Evolutionary conservation across 2,113 vertebrate genomes (phyloP), one percentile per base, ranked within the genome.

Genomic region (Pseudorhombus dupliciocellatus): DNA sequence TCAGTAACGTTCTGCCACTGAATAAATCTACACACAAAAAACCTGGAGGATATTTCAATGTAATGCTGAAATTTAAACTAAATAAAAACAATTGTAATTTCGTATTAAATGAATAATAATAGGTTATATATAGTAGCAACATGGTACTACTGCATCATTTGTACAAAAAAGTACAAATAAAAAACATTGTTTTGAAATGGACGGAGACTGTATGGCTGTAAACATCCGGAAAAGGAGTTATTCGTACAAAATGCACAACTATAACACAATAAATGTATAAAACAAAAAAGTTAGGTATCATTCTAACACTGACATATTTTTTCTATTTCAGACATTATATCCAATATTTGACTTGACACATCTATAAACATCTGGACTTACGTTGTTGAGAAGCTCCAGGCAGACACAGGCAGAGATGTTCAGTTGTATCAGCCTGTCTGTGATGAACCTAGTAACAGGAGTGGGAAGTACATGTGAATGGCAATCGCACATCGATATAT

Each of bases 401-500:
- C 63, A 73, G 79, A 73, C 50, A 42, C 25, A 4, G n/a, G n/a
- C 30, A 22, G 66, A 31, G 53, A 8, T 10, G 77, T 52, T 77
- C 58, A 66, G 14, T 69, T 71, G 61, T 65, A 55, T 53, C 56
- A 28, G 65, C 62, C 31, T 67, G 21, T 58, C 20, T 42, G 71
- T 52, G 63, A 75, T 59, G 54, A 14, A 48, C 59, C 37, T 60
- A 83, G 78, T 81, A 70, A 70, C 16, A 80, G 57, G 70, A 70
- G 37, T 44, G 57, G 50, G 73, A 40, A 53, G 34, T 64, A 71
- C 60, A 77, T 79, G 70, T 58, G 56, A 66, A 69, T 60, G 37
- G 56, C 59, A 80, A 21, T 63, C 42, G 55, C 62, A 66, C 77
- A 61, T 91, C 89, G 79, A 93, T 93, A 86, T 79, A 57, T 30